Percentiles rank a stretch among this genome's conserved stretches.
Evolutionary conservation across 2,888 invertebrate genomes (phyloP).

Genomic region (Drosophila lutescens): DNA sequence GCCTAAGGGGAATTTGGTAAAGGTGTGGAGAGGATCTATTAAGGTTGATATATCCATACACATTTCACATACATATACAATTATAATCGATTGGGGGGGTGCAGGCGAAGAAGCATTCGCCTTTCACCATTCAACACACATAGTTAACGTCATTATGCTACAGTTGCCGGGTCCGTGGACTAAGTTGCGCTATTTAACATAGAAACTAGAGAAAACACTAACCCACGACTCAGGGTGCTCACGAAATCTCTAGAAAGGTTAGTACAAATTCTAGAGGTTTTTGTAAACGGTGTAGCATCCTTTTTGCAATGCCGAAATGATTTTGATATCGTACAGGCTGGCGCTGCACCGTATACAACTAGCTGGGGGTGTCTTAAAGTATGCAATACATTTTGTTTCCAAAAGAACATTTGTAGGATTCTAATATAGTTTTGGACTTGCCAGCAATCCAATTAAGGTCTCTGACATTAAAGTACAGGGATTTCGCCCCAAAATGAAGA

Average conservation of each 20-base stretch:
- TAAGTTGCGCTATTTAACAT: constrained; percentile 75
- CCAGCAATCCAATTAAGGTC: not conserved
- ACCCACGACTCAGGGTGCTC: constrained; percentile 42
- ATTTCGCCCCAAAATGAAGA: not conserved
- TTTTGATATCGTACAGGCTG: not conserved
- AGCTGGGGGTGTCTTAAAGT: not conserved
- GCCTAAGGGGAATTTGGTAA: constrained; percentile 27
- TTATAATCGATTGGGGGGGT: constrained; percentile 47
- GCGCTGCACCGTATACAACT: not conserved
- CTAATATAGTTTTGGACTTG: not conserved
- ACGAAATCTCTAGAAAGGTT: constrained; percentile 4
- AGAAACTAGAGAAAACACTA: constrained; percentile 72
- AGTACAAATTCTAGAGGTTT: not conserved
- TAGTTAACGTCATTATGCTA: constrained; percentile 53
- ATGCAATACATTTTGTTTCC: not conserved
- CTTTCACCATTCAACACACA: constrained; percentile 38
- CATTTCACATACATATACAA: constrained; percentile 66
- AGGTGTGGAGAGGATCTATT: constrained; percentile 22
- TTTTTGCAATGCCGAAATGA: too few species aligned
- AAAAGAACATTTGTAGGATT: not conserved
- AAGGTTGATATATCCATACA: constrained; percentile 58
- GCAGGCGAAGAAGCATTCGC: constrained; percentile 41
- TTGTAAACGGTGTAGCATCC: not conserved
- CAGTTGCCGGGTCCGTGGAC: constrained; percentile 42
- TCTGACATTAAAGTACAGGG: not conserved